These are phyloP conservation scores for Bombylius major DNA, from an alignment of 2,888 invertebrate species.

Conservation along the genomic window DNA sequence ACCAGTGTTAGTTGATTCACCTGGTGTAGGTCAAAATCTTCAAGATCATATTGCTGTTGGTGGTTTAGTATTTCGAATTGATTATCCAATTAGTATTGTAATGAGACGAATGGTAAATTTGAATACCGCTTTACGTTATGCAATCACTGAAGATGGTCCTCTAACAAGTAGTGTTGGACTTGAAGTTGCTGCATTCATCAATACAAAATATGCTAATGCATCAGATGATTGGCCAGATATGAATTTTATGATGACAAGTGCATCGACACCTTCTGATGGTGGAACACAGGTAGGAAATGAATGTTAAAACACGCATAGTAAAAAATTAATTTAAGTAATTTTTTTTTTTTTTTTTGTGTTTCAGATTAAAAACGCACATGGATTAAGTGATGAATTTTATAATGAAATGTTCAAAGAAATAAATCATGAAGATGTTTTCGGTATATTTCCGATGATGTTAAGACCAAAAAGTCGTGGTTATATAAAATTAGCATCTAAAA, in stretches of 20 bases:
- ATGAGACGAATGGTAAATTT: slow-evolving; percentile 71
- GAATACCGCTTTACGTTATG: slow-evolving; percentile 71
- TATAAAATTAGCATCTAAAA: slow-evolving; percentile 55
- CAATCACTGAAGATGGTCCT: slow-evolving; percentile 74
- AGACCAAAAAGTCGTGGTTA: slow-evolving; percentile 76
- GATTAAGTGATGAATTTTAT: slow-evolving; percentile 69
- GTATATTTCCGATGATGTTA: slow-evolving; percentile 78
- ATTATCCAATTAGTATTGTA: slow-evolving; percentile 66
- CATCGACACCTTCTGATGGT: slow-evolving; percentile 73
- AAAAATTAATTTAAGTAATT: too few species aligned
- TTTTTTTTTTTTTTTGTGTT: not conserved
- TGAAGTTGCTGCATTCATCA: slow-evolving; percentile 78
- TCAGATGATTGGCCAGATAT: slow-evolving; percentile 87
- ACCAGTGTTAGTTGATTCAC: slow-evolving; percentile 59
- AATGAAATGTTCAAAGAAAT: slow-evolving; percentile 60
- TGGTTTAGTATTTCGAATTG: slow-evolving; percentile 67
- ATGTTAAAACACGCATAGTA: too few species aligned
- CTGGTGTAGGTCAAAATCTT: slow-evolving; percentile 75
- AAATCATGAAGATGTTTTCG: slow-evolving; percentile 62
- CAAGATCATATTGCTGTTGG: slow-evolving; percentile 86
- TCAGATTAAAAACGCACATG: slow-evolving; percentile 60
- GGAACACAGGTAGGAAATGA: slow-evolving; percentile 44
- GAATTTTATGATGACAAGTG: slow-evolving; percentile 78
- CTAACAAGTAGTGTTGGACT: slow-evolving; percentile 76
- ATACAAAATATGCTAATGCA: slow-evolving; percentile 76